A percentile compares a stretch with the other conserved stretches of the same genome.
These are phyloP conservation scores for Cephus cinctus DNA, from an alignment of 1,140 invertebrate genomes.

Conservation along the genomic window DNA sequence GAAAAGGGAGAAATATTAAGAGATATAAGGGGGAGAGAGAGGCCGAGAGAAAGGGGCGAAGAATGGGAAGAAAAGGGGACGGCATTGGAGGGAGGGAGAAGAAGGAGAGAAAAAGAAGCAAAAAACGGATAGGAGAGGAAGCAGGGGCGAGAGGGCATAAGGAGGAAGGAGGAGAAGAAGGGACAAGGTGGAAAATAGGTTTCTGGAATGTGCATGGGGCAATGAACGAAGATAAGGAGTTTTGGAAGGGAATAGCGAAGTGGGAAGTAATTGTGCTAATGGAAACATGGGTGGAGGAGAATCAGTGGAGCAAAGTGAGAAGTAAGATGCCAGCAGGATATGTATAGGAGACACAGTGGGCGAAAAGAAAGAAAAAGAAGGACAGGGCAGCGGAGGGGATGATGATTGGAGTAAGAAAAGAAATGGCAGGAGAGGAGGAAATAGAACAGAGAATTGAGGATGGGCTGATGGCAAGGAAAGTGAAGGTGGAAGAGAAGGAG, in stretches of 20 bases:
- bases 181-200: background rate
- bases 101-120: background rate
- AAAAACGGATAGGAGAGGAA: background rate
- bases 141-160: background rate
- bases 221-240: slow-evolving; percentile 14
- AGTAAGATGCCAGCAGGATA: slow-evolving; percentile 9
- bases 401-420: slow-evolving; percentile 19
- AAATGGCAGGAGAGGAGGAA: background rate
- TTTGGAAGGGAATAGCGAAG: slow-evolving; percentile 17
- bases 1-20: slow-evolving; percentile 3
- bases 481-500: background rate
- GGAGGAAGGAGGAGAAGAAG: background rate
- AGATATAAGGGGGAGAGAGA: background rate
- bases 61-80: slow-evolving; percentile 1
- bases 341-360: slow-evolving; percentile 14
- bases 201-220: slow-evolving; percentile 13
- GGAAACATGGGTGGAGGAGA: slow-evolving; percentile 21
- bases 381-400: slow-evolving; percentile 20
- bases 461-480: slow-evolving; percentile 5
- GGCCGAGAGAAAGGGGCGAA: no score
- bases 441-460: slow-evolving; percentile 4
- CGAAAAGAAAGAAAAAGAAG: slow-evolving; percentile 16
- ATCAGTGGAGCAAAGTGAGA: slow-evolving; percentile 7
- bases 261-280: slow-evolving; percentile 14
- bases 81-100: background rate